phyloP scores from a whole-genome alignment of 1,140 invertebrate genomes.

The Drosophila bifasciata region DNA sequence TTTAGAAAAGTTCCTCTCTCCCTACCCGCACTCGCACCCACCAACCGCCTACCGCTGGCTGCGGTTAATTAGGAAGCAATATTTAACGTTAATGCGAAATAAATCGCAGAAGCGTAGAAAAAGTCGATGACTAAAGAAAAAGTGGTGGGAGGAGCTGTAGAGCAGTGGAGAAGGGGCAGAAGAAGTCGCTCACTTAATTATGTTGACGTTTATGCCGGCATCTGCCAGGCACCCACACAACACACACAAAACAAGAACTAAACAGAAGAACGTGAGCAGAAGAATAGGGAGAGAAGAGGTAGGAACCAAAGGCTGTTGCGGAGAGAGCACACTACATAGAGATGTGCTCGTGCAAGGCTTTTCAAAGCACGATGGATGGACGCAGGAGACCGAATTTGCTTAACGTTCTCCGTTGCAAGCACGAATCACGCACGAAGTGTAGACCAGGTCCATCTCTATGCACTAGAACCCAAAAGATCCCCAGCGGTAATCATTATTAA shows the following conservation, averaged over 20 bases:
- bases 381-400: no score
- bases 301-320: background rate
- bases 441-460: no score
- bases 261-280: slow-evolving; percentile 1
- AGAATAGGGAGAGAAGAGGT: background rate
- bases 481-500: slow-evolving; percentile 79
- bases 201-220: slow-evolving; percentile 76
- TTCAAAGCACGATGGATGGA: no score
- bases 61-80: slow-evolving; percentile 79
- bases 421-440: no score
- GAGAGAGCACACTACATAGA: background rate
- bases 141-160: slow-evolving; percentile 2
- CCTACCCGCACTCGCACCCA: background rate
- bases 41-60: slow-evolving; percentile 42
- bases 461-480: slow-evolving; percentile 28
- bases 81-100: slow-evolving; percentile 82
- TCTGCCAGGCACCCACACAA: slow-evolving; percentile 34
- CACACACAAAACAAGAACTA: background rate
- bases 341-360: no score
- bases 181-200: slow-evolving; percentile 76
- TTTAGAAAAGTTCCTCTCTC: slow-evolving; percentile 2
- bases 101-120: slow-evolving; percentile 67
- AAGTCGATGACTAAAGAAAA: slow-evolving; percentile 43
- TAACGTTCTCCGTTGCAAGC: no score
- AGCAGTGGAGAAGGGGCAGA: slow-evolving; percentile 9